Evolutionary conservation across 35 echinoderm and acorn worm genomes (phyloP).

Genomic region (Lytechinus pictus): DNA sequence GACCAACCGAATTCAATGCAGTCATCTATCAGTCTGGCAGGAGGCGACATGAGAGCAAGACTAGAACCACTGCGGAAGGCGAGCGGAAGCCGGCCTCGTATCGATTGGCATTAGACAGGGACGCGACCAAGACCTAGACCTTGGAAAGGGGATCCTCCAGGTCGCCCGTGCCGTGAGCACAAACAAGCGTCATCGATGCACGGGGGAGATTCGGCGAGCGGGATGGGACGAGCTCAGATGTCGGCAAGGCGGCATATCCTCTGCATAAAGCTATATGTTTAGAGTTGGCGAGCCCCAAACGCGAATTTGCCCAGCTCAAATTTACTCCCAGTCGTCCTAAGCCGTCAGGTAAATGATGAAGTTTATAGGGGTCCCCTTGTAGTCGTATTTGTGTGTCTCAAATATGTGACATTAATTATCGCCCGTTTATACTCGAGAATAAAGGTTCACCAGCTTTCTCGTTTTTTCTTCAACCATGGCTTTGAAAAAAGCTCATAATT

Average conservation of each 20-base stretch:
- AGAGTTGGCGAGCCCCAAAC: constrained; percentile 18
- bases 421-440: background rate
- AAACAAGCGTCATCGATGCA: constrained; percentile 38
- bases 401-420: constrained; percentile 20
- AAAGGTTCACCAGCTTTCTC: constrained; percentile 1
- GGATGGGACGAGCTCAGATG: background rate
- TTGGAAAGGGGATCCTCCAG: constrained; percentile 26
- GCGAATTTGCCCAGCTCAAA: constrained; percentile 16
- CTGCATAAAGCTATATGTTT: constrained; percentile 28
- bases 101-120: constrained; percentile 11
- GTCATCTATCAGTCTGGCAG: background rate
- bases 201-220: constrained; percentile 28
- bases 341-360: constrained; percentile 17
- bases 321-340: constrained; percentile 1
- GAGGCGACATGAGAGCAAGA: background rate
- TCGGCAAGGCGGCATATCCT: constrained; percentile 28
- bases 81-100: constrained; percentile 36
- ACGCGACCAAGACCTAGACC: constrained; percentile 41
- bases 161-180: constrained; percentile 21
- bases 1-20: background rate
- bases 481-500: background rate
- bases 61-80: background rate
- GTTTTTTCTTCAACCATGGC: background rate
- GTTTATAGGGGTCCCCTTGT: background rate
- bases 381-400: background rate